Base-by-base conservation (phyloP, 2,888 invertebrate species). In the Gibbula magus region DNA sequence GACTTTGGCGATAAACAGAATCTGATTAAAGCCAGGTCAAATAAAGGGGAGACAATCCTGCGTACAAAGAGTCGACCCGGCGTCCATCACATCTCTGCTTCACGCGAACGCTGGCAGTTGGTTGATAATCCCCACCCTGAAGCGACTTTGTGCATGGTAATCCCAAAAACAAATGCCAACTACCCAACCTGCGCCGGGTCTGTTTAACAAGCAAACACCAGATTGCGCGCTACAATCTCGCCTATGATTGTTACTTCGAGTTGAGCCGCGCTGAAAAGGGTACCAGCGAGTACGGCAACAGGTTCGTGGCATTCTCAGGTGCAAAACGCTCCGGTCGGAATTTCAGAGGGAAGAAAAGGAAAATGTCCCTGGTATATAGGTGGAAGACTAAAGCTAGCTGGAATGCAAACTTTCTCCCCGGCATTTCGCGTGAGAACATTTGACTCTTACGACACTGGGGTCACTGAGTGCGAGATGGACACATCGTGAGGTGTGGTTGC, bases 261-360 rank as follows among this genome's bases (percentile, higher is more conserved):
- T 86, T 84, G 22, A 90, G 89, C 22, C 90, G 89, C 7, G 89
- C 89, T 29, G 89, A 87, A 78, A 90, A 90, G 2, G 90, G 90
- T 3, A 90, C 81, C 80, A 84, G 89, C 16, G 84, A 82, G 79
- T 81, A 89, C n/a, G 86, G 80, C 61, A 89, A 87, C 78, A 84
- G 85, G 35, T 86, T 86, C 13, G 84, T 84, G 8, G 83, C 80
- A 79, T 87, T 87, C 67, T 89, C 88, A 8, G 85, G 85, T 22
- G 79, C 79, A 82, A 90, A 90, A 81, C 90, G 81, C 18, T 89
- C 88, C 61, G 90, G 90, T 51, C 75, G 75, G 61, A 83, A 90
- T 54, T 83, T 84, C 70, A 79, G 66, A 16, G 16, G 51, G 35
- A 53, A 76, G 29, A 53, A 76, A 76, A 77, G 45, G 16, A 56